These are phyloP conservation scores for Sesia apiformis DNA, from an alignment of 2,888 invertebrate species.

Conservation along the genomic window DNA sequence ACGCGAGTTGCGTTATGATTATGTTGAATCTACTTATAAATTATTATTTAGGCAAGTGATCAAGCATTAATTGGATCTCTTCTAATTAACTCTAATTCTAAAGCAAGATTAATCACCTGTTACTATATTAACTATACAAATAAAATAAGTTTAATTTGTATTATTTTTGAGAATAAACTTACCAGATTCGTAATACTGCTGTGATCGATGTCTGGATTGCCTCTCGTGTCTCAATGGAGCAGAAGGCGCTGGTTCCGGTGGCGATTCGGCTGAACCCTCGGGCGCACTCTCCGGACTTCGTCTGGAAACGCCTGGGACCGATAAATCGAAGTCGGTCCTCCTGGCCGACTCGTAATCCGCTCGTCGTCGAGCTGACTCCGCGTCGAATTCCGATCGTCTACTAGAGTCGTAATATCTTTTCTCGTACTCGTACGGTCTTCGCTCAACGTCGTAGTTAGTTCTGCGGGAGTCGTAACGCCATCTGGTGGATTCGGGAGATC, in stretches of 20 bases:
- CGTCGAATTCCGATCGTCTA: conserved; percentile 53
- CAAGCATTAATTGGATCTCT: no score
- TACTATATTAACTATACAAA: no score
- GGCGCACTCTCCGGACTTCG: conserved; percentile 65
- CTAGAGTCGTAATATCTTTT: conserved; percentile 50
- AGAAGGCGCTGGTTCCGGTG: conserved; percentile 67
- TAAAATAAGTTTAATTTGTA: no score
- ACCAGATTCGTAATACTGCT: conserved; percentile 70
- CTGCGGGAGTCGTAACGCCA: conserved; percentile 65
- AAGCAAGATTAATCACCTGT: no score
- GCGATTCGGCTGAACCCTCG: conserved; percentile 60
- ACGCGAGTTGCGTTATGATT: no score
- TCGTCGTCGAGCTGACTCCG: conserved; percentile 54
- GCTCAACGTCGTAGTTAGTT: conserved; percentile 59
- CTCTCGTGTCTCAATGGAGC: conserved; percentile 57
- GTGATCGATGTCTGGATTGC: conserved; percentile 51
- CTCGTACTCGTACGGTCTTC: conserved; percentile 61
- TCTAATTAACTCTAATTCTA: no score
- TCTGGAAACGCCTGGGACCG: conserved; percentile 54
- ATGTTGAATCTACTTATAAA: no score
- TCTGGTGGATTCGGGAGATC: conserved; percentile 60
- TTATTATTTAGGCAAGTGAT: no score
- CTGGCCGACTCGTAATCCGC: conserved; percentile 68
- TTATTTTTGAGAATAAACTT: conserved; percentile 13
- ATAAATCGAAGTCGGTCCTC: conserved; percentile 62